Conservation (phyloP, 2,888 invertebrate species). For the Rhimphoctona megacephalus region DNA sequence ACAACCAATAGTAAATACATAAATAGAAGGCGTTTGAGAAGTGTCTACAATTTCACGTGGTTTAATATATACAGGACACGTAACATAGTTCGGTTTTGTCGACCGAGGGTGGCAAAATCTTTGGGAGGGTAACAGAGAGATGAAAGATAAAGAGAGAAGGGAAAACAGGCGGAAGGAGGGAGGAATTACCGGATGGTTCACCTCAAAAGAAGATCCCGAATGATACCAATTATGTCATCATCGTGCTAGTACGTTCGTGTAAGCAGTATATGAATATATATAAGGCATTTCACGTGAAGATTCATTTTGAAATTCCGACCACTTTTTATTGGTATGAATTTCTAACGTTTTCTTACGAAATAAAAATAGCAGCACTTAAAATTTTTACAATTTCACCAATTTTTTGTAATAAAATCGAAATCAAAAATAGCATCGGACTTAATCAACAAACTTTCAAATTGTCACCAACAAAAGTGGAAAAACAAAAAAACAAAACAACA, state of each 20-base stretch:
- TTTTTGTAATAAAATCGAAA: no score
- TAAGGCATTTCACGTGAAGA: background rate
- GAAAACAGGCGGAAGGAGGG: background rate
- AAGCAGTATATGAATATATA: background rate
- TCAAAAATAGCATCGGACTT: no score
- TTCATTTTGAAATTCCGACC: background rate
- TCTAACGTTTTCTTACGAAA: no score
- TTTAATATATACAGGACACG: slow-evolving; percentile 24
- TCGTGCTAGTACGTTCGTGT: slow-evolving; percentile 51
- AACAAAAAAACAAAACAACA: no score
- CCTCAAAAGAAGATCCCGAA: slow-evolving; percentile 81
- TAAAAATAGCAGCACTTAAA: no score
- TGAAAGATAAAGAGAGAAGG: background rate
- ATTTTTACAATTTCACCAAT: no score
- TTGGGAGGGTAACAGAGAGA: background rate
- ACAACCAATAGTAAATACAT: slow-evolving; percentile 33
- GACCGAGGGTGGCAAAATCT: slow-evolving; percentile 37
- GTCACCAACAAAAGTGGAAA: no score
- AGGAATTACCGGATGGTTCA: slow-evolving; percentile 74
- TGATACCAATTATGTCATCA: slow-evolving; percentile 83
- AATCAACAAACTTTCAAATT: no score
- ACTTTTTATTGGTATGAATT: no score
- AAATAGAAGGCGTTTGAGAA: slow-evolving; percentile 41
- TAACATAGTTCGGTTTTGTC: slow-evolving; percentile 23
- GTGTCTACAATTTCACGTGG: slow-evolving; percentile 38